phyloP scores from a whole-genome alignment of 2,113 vertebrate genomes.

The Mobula birostris region DNA sequence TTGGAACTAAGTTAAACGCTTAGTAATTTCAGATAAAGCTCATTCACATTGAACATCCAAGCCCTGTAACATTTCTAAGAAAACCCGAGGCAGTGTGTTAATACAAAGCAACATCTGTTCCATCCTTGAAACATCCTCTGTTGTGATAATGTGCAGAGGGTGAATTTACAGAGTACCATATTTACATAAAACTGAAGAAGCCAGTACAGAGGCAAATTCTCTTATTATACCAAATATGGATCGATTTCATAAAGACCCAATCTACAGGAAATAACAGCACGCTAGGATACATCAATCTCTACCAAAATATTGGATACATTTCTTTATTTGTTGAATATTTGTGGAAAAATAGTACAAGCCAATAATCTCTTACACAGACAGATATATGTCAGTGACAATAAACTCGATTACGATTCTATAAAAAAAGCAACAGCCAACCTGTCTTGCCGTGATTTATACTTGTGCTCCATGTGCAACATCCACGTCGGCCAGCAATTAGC shows the following conservation, averaged over 20 bases:
- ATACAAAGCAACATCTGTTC: background rate
- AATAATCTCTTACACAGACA: background rate
- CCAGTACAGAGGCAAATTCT: background rate
- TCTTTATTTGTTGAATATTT: background rate
- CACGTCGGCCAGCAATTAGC: slow-evolving; percentile 1
- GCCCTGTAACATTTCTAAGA: background rate
- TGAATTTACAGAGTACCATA: background rate
- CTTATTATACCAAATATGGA: background rate
- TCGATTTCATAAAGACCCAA: background rate
- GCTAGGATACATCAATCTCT: background rate
- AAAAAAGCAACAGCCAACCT: background rate
- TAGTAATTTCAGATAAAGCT: background rate
- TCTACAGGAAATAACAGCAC: background rate
- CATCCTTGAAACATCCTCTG: background rate
- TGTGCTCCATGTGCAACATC: slow-evolving; percentile 3
- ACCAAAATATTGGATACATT: background rate
- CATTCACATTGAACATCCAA: background rate
- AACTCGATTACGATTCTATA: background rate
- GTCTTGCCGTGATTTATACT: slow-evolving; percentile 13
- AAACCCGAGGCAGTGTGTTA: background rate
- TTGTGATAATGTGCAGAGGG: background rate
- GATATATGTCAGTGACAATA: background rate
- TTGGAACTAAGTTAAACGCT: background rate
- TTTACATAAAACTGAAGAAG: background rate
- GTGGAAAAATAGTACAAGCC: background rate